Evolutionary conservation across 1,140 invertebrate species (phyloP).

Genomic region (Drosophila asahinai): DNA sequence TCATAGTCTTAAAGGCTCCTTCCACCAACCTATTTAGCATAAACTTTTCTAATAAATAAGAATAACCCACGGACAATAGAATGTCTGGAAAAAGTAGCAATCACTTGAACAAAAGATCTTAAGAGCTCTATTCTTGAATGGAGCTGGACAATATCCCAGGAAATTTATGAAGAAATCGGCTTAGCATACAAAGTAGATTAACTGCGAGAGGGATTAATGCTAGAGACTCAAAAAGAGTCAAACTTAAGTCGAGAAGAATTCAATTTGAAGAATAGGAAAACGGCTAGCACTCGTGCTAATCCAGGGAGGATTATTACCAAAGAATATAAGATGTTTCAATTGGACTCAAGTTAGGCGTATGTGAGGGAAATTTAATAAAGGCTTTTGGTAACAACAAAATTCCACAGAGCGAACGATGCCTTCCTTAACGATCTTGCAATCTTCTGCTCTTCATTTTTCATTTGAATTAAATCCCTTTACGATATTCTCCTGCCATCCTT

Average conservation of each 20-base stretch:
- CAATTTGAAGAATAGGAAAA: not conserved
- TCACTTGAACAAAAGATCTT: conserved; percentile 35
- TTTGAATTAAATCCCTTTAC: not conserved
- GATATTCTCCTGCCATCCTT: not conserved
- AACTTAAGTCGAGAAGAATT: conserved; percentile 22
- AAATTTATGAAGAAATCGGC: conserved; percentile 50
- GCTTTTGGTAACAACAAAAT: not conserved
- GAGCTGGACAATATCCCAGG: too few relatives aligned
- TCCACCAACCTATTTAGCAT: conserved; percentile 29
- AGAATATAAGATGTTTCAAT: not conserved
- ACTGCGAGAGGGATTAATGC: conserved; percentile 22
- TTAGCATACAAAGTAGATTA: conserved; percentile 45
- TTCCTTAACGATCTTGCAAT: not conserved
- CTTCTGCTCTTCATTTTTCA: not conserved
- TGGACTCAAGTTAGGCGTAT: not conserved
- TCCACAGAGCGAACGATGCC: not conserved
- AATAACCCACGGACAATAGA: conserved; percentile 33
- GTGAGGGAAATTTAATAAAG: not conserved
- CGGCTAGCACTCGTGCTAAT: not conserved
- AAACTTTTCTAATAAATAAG: conserved; percentile 45
- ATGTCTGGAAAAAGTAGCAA: conserved; percentile 44
- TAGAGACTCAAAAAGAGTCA: conserved; percentile 9
- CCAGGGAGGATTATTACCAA: not conserved
- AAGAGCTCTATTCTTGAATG: conserved; percentile 48
- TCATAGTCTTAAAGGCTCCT: conserved; percentile 9